phyloP scores from a whole-genome alignment of 2,113 vertebrate genomes.

The Charadrius vociferus region DNA sequence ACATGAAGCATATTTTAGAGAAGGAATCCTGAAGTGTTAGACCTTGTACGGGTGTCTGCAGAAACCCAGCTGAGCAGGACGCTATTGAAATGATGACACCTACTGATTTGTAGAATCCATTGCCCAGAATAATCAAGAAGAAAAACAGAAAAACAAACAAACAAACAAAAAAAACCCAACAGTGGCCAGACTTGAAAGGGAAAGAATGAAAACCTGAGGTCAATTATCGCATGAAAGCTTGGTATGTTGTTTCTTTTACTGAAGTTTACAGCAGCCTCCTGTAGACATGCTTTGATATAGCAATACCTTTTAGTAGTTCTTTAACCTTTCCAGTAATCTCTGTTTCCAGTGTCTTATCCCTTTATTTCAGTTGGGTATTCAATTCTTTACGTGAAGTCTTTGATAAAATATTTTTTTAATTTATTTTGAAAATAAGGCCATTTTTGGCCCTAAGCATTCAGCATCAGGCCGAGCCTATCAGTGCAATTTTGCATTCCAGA shows the following conservation, averaged over 20 bases:
- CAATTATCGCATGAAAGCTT: not conserved
- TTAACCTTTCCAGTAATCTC: not conserved
- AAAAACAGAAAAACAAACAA: not conserved
- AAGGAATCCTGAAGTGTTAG: not conserved
- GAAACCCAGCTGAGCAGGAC: not conserved
- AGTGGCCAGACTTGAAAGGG: not conserved
- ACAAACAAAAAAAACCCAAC: rapidly evolving
- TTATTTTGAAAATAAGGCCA: not conserved
- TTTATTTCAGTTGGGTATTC: not conserved
- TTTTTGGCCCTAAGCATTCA: not conserved
- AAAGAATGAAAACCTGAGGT: not conserved
- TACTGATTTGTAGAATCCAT: rapidly evolving
- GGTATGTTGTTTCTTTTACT: not conserved
- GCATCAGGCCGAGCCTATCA: not conserved
- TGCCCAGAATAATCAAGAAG: not conserved
- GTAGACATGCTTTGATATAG: not conserved
- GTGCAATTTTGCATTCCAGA: not conserved
- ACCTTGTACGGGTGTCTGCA: not conserved
- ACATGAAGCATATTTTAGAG: not conserved
- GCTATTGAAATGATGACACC: not conserved
- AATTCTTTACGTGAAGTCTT: not conserved
- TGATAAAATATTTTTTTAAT: not conserved
- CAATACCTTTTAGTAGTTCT: not conserved
- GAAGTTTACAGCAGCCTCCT: not conserved
- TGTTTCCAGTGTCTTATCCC: not conserved